phyloP scores from a whole-genome alignment of 2,113 vertebrate species.

The Mungos mungo region DNA sequence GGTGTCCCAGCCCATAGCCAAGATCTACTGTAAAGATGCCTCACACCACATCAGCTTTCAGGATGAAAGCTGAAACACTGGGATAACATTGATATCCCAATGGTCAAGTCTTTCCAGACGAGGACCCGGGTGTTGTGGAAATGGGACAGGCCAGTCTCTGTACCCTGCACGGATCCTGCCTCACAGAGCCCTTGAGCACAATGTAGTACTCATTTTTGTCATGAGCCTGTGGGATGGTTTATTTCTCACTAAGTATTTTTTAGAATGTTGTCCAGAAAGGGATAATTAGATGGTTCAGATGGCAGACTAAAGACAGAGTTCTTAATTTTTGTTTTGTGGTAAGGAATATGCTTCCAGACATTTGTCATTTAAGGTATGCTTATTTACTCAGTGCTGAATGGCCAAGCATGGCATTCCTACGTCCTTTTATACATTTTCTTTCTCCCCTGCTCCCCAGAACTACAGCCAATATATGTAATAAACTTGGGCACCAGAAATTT shows the following conservation, averaged over 20 bases:
- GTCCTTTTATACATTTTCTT: neutral
- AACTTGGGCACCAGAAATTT: neutral
- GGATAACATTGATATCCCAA: too few relatives aligned
- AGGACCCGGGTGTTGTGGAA: neutral
- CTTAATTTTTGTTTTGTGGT: neutral
- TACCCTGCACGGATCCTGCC: neutral
- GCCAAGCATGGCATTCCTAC: neutral
- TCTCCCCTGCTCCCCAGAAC: too few relatives aligned
- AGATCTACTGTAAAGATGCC: neutral
- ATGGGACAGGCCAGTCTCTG: neutral
- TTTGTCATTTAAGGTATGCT: neutral
- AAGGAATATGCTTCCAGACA: neutral
- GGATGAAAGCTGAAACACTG: neutral
- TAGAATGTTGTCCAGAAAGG: neutral
- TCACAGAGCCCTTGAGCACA: neutral
- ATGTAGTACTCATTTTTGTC: neutral
- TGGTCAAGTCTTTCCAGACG: neutral
- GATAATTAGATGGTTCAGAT: neutral
- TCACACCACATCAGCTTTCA: too few relatives aligned
- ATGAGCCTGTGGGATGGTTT: neutral
- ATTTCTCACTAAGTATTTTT: neutral
- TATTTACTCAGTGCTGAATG: neutral
- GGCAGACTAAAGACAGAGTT: neutral
- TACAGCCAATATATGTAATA: neutral
- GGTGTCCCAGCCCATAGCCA: neutral